phyloP scores from a whole-genome alignment of 2,888 invertebrate species.

The Pemphredon lugubris region DNA sequence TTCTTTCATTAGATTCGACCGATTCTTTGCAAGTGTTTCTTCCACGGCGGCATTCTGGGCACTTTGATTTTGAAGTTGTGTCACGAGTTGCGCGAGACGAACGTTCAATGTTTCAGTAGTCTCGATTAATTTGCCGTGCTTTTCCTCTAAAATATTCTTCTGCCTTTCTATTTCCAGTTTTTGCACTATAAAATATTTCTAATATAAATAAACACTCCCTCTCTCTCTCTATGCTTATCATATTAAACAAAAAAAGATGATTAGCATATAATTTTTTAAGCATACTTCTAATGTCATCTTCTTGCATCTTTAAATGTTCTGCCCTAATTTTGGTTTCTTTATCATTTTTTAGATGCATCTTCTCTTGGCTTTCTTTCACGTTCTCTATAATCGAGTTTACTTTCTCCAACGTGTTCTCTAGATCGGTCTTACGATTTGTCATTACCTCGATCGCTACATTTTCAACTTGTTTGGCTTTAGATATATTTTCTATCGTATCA shows the following conservation, averaged over 20 bases:
- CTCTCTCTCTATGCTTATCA: too few relatives aligned
- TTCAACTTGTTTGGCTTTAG: slow-evolving; percentile 74
- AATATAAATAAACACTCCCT: background rate
- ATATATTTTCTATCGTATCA: slow-evolving; percentile 73
- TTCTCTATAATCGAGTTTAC: slow-evolving; percentile 67
- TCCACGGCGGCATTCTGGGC: too few relatives aligned
- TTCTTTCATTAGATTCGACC: slow-evolving; percentile 68
- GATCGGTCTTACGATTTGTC: slow-evolving; percentile 67
- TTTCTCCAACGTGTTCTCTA: slow-evolving; percentile 71
- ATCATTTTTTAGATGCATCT: slow-evolving; percentile 64
- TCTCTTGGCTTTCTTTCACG: slow-evolving; percentile 68
- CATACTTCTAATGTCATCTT: slow-evolving; percentile 73
- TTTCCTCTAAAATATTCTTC: slow-evolving; percentile 62
- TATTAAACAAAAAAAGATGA: too few relatives aligned
- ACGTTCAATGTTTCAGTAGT: slow-evolving; percentile 69
- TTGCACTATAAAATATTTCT: slow-evolving; percentile 62
- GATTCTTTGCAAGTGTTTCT: slow-evolving; percentile 68
- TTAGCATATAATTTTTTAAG: slow-evolving; percentile 6
- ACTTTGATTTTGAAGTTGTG: slow-evolving; percentile 70
- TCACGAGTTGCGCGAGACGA: slow-evolving; percentile 61
- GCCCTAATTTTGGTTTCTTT: slow-evolving; percentile 62
- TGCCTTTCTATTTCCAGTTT: slow-evolving; percentile 70
- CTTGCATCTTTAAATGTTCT: slow-evolving; percentile 67
- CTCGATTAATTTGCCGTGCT: slow-evolving; percentile 69
- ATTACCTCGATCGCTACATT: slow-evolving; percentile 69